phyloP scores from a whole-genome alignment of 2,113 vertebrate species.

The Cathartes aura region DNA sequence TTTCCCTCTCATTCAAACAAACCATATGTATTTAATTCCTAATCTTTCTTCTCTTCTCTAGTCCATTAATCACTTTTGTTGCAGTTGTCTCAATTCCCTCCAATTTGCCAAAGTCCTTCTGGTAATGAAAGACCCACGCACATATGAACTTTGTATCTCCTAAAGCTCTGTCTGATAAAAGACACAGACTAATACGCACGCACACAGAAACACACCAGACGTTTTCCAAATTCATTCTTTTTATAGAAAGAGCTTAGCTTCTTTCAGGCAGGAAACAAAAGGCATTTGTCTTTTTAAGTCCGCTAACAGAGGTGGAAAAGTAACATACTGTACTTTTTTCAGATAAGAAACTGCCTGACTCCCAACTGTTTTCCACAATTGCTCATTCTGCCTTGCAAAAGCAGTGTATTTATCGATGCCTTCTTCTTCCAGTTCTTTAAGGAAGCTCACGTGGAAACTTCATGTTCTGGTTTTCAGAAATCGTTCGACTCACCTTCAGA shows the following conservation, averaged over 20 bases:
- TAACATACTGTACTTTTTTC: neutral
- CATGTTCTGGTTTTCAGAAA: neutral
- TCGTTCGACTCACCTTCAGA: neutral
- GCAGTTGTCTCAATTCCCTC: conserved; percentile 1
- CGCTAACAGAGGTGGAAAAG: neutral
- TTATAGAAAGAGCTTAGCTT: neutral
- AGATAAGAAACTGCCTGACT: conserved; percentile 17
- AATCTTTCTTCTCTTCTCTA: neutral
- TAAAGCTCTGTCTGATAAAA: neutral
- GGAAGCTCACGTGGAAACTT: neutral
- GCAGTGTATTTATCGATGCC: neutral
- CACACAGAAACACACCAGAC: neutral
- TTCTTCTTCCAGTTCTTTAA: conserved; percentile 8
- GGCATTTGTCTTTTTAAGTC: neutral
- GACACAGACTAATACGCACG: neutral
- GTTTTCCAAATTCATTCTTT: conserved; percentile 12
- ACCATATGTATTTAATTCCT: accelerated
- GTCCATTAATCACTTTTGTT: conserved; percentile 4
- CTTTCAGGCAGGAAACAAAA: conserved; percentile 23
- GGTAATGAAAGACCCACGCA: neutral
- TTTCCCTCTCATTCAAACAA: neutral
- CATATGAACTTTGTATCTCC: neutral
- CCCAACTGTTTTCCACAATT: neutral
- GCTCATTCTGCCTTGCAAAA: neutral
- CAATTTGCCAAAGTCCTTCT: neutral